phyloP scores from a whole-genome alignment of 1,140 invertebrate species.

The Polypedilum vanderplanki region DNA sequence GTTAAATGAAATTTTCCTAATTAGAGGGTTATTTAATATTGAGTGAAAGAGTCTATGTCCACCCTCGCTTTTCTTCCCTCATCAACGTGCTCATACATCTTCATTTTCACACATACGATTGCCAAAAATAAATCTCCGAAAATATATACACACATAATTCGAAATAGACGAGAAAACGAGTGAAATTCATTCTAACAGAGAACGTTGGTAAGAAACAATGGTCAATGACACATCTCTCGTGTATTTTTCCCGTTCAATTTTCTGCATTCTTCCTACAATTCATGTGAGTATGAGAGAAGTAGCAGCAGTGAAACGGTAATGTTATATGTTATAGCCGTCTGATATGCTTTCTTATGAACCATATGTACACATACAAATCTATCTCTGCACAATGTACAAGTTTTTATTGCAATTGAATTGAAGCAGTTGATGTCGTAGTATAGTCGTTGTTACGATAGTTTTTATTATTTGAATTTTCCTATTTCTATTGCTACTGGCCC shows the following conservation, averaged over 20 bases:
- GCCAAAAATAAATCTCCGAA: conserved; percentile 24
- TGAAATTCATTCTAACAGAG: background rate
- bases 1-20: conserved; percentile 8
- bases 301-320: conserved; percentile 13
- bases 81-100: background rate
- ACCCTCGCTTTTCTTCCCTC: background rate
- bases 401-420: conserved; percentile 25
- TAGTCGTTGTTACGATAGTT: background rate
- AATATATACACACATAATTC: background rate
- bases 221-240: conserved; percentile 23
- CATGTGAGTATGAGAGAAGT: background rate
- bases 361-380: conserved; percentile 16
- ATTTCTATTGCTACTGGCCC: background rate
- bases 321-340: conserved; percentile 20
- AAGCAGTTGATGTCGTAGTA: too few relatives aligned
- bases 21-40: background rate
- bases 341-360: conserved; percentile 14
- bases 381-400: background rate
- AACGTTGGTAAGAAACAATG: background rate
- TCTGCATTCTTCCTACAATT: background rate
- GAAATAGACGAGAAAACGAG: background rate
- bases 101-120: conserved; percentile 20
- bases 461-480: conserved; percentile 12
- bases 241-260: background rate
- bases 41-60: background rate